Conservation (phyloP, 2,888 invertebrate species). For the Noctuana brunneofusca region DNA sequence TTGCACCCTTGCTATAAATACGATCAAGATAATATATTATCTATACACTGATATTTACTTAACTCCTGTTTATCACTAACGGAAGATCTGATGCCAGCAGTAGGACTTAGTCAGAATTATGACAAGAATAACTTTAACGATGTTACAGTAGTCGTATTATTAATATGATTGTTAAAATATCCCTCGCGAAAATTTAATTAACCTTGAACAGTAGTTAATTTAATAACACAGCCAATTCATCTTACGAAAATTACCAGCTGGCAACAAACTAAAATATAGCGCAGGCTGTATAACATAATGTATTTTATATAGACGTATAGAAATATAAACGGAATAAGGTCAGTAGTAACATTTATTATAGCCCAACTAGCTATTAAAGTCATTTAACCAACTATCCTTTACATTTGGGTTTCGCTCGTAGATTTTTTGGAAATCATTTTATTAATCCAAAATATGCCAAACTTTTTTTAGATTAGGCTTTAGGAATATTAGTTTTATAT, state of each 20-base stretch:
- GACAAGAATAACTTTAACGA: not conserved
- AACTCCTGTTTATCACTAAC: too few relatives aligned
- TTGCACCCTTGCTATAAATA: too few relatives aligned
- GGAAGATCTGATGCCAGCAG: too few relatives aligned
- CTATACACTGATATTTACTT: too few relatives aligned
- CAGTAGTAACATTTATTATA: conserved; percentile 26
- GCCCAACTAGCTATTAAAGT: conserved; percentile 1
- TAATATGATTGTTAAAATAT: not conserved
- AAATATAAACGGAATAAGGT: conserved; percentile 25
- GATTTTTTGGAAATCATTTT: not conserved
- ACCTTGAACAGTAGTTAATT: conserved; percentile 1
- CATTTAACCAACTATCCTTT: not conserved
- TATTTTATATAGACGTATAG: too few relatives aligned
- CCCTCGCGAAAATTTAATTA: not conserved
- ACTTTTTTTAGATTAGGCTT: not conserved
- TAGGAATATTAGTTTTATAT: not conserved
- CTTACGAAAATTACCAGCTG: not conserved
- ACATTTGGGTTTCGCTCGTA: not conserved
- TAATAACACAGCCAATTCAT: conserved; percentile 1
- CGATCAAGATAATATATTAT: too few relatives aligned
- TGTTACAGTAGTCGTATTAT: not conserved
- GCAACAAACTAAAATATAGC: conserved; percentile 5
- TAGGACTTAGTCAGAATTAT: too few relatives aligned
- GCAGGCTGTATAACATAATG: conserved; percentile 3
- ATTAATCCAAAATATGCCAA: not conserved